A percentile compares a stretch with the other conserved stretches of the same genome.
These are phyloP conservation scores for Centruroides vittatus DNA, from an alignment of 1,140 invertebrate species.

Conservation along the genomic window DNA sequence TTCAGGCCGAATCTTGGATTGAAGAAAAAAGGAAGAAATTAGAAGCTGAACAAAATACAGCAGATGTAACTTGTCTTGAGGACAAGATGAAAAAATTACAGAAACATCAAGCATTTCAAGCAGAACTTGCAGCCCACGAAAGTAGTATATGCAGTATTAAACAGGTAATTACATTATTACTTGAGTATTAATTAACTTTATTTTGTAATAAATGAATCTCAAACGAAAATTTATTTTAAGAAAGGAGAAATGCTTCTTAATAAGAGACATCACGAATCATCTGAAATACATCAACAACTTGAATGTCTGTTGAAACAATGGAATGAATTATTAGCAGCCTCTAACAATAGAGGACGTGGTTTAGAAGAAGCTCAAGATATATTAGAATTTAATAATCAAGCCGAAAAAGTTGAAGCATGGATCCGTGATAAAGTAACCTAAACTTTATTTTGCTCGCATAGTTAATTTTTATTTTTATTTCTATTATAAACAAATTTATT, in stretches of 20 bases:
- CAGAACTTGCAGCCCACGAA: conserved; percentile 80
- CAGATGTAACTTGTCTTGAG: conserved; percentile 28
- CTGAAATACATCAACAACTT: conserved; percentile 57
- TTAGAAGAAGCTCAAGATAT: conserved; percentile 95
- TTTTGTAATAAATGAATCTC: not conserved
- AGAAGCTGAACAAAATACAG: conserved; percentile 43
- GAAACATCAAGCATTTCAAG: conserved; percentile 95
- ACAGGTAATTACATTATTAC: conserved; percentile 30
- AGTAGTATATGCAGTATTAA: conserved; percentile 69
- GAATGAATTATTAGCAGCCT: conserved; percentile 62
- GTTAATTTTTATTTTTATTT: not conserved
- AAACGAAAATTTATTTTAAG: conserved; percentile 4
- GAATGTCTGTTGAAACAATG: conserved; percentile 56
- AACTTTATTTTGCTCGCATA: not conserved
- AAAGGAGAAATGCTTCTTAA: conserved; percentile 42
- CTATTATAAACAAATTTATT: conserved; percentile 1
- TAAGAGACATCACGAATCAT: conserved; percentile 41
- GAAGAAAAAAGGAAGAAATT: conserved; percentile 83
- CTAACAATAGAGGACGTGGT: conserved; percentile 62
- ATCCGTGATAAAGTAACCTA: conserved; percentile 63
- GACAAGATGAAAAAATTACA: conserved; percentile 80
- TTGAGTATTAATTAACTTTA: not conserved
- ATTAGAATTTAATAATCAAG: conserved; percentile 89
- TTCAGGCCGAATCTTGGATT: conserved; percentile 70
- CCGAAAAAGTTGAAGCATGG: conserved; percentile 91